Conservation (phyloP, 2,113 vertebrate genomes). For the Edolisoma coerulescens region DNA sequence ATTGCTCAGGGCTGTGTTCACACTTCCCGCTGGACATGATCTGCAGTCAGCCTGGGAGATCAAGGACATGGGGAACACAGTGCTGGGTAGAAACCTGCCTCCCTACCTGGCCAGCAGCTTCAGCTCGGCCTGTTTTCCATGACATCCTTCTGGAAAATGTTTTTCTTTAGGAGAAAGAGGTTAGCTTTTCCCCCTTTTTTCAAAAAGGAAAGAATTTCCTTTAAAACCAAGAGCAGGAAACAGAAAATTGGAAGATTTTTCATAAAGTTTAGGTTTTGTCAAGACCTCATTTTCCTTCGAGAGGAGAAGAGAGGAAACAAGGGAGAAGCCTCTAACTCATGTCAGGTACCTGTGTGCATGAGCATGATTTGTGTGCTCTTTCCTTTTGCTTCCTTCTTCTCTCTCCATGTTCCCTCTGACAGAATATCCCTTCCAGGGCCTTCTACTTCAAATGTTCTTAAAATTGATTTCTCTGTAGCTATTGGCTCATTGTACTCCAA, state of each 20-base stretch:
- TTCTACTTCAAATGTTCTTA: neutral
- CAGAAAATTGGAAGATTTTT: neutral
- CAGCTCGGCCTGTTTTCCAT: neutral
- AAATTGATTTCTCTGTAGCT: neutral
- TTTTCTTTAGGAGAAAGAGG: neutral
- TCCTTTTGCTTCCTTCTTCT: neutral
- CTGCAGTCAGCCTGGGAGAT: neutral
- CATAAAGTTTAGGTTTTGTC: neutral
- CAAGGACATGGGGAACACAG: neutral
- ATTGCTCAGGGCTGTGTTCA: neutral
- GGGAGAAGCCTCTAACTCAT: neutral
- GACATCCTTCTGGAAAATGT: neutral
- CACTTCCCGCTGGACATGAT: neutral
- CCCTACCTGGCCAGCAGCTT: neutral
- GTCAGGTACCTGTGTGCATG: neutral
- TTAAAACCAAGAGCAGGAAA: neutral
- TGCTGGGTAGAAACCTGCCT: neutral
- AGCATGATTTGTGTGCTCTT: neutral
- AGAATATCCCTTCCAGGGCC: neutral
- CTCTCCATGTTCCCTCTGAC: accelerated
- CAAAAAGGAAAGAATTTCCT: neutral
- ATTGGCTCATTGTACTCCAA: neutral
- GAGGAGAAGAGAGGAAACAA: neutral
- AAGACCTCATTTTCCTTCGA: neutral
- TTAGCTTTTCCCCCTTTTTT: neutral